phyloP scores from a whole-genome alignment of 2,113 vertebrate genomes.

The Octodon degus region DNA sequence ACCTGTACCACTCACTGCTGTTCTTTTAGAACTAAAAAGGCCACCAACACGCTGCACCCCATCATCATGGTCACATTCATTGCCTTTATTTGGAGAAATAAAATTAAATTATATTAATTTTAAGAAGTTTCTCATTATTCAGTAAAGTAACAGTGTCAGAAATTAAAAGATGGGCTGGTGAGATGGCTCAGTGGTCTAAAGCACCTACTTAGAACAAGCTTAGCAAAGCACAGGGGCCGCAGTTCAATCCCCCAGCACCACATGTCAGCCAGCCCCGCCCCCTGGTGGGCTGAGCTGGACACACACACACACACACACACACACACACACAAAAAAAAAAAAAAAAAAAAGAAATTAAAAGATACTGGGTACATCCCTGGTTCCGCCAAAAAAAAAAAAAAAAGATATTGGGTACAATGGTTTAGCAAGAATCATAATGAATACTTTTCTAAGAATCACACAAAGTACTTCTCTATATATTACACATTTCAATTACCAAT shows the following conservation, averaged over 20 bases:
- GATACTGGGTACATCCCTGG: no score
- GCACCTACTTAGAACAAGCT: no score
- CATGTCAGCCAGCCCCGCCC: no score
- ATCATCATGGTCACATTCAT: slow-evolving; percentile 52
- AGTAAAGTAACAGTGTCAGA: not conserved
- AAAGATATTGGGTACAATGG: not conserved
- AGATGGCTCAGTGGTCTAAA: no score
- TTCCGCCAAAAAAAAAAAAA: slow-evolving; percentile 63
- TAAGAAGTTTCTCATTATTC: slow-evolving; percentile 37
- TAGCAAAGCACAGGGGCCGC: no score
- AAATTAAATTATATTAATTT: slow-evolving; percentile 52
- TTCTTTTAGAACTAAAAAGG: slow-evolving; percentile 66
- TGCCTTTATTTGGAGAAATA: slow-evolving; percentile 72
- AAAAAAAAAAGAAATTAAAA: no score
- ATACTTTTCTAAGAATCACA: slow-evolving; percentile 8
- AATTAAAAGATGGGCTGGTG: slow-evolving; percentile 42
- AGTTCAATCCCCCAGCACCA: no score
- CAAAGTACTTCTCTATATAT: slow-evolving; percentile 13
- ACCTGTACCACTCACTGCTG: slow-evolving; percentile 69
- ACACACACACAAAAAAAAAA: no score
- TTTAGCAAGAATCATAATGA: not conserved
- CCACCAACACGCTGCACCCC: not conserved
- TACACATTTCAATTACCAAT: slow-evolving; percentile 41
- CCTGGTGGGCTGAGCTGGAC: no score
- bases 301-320: no score